Evolutionary conservation across 2,797 vertebrate species (phyloP), one percentile per base, ranked within the genome.

Genomic region (Hippopotamyrus pictus): DNA sequence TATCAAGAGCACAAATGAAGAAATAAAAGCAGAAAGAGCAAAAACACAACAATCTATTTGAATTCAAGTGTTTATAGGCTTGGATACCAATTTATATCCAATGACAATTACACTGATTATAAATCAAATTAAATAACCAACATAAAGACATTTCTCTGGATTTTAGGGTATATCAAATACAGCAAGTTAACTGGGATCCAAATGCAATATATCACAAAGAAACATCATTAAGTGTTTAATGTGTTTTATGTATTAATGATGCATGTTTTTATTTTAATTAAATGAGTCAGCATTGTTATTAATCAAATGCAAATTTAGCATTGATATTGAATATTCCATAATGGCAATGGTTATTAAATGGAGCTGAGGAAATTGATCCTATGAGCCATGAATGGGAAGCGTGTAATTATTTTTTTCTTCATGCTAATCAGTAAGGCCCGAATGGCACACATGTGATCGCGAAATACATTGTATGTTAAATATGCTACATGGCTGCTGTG

Each of bases 61-160:
- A 93, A 94, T 92, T 82, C 41, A 94, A 91, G 92, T 92, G 91
- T 90, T 94, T 90, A 92, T 91, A 91, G 90, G 90, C 90, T 69
- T 90, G 90, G 94, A 91, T 94, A 95, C 93, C 89, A 91, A 94
- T 94, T 95, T 94, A 91, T 94, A 90, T 79, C 91, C 90, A 90
- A 92, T 90, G 91, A 89, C 93, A 93, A 94, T 95, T 94, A 95
- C 88, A 93, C 92, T 94, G 93, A 94, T 93, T 94, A 92, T 93
- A 92, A 94, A 95, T 94, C 93, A 94, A 94, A 92, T 93, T 92
- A 69, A 92, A 94, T 94, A 90, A 95, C 94, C 94, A 93, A 94
- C 92, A 95, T 92, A 91, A 93, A 92, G 91, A 93, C 91, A 92
- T 94, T 94, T 92, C 90, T 89, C 92, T 93, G 93, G 92, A 89